Evolutionary conservation across 1,140 invertebrate species (phyloP).

Genomic region (Drosophila nigrodunni): DNA sequence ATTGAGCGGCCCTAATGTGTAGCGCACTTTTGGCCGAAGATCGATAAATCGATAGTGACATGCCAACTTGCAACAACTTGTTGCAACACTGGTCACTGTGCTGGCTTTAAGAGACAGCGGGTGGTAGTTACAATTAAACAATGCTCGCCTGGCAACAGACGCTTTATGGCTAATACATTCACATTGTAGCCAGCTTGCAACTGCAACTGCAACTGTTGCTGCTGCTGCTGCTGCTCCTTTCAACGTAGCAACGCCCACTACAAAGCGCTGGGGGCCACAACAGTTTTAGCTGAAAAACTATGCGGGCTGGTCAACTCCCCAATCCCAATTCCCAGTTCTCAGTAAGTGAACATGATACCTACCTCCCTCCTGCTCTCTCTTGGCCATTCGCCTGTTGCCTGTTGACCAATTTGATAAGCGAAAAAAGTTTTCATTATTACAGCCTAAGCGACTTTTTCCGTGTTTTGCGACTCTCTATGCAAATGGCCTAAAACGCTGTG

Average conservation of each 20-base stretch:
- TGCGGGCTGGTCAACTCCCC: slow-evolving; percentile 48
- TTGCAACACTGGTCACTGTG: slow-evolving; percentile 26
- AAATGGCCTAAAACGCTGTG: slow-evolving; percentile 48
- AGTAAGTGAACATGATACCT: background rate
- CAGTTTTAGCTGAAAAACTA: slow-evolving; percentile 38
- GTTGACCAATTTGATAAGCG: slow-evolving; percentile 54
- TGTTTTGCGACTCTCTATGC: slow-evolving; percentile 41
- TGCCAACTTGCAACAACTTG: slow-evolving; percentile 11
- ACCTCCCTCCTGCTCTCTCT: background rate
- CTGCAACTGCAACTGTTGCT: slow-evolving; percentile 23
- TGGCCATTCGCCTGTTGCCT: background rate
- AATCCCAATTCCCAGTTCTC: too few species aligned
- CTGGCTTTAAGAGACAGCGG: slow-evolving; percentile 27
- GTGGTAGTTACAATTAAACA: slow-evolving; percentile 51
- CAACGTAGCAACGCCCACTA: slow-evolving; percentile 53
- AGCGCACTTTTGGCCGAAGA: slow-evolving; percentile 55
- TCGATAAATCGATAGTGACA: slow-evolving; percentile 57
- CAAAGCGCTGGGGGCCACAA: slow-evolving; percentile 43
- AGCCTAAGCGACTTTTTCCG: slow-evolving; percentile 66
- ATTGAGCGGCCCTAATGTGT: slow-evolving; percentile 78
- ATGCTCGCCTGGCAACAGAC: slow-evolving; percentile 46
- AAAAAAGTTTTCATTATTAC: slow-evolving; percentile 55
- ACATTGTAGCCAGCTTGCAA: slow-evolving; percentile 50
- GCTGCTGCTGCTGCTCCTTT: slow-evolving; percentile 45
- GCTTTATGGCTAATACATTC: slow-evolving; percentile 67